Conservation (phyloP, 2,113 vertebrate genomes). For the Alosa alosa region DNA sequence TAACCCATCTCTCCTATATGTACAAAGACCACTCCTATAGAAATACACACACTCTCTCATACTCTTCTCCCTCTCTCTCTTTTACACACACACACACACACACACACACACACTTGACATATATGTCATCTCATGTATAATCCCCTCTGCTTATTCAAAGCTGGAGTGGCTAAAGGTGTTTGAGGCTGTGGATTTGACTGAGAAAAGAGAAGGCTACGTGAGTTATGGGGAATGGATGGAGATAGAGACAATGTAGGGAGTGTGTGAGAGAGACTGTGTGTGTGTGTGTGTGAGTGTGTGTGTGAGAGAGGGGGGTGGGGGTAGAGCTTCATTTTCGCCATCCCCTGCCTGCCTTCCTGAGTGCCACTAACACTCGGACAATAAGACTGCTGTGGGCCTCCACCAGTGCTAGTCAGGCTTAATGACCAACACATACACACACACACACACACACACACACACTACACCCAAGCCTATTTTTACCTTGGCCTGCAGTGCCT, state of each 20-base stretch:
- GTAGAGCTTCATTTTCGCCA: background rate
- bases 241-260: background rate
- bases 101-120: slow-evolving; percentile 31
- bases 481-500: slow-evolving; percentile 66
- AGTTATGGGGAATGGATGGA: background rate
- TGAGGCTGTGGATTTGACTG: background rate
- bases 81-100: slow-evolving; percentile 14
- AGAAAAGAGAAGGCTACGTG: background rate
- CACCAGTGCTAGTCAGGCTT: slow-evolving; percentile 70
- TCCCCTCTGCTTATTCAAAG: background rate
- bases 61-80: slow-evolving; percentile 10
- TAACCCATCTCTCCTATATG: background rate
- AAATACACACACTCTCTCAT: background rate
- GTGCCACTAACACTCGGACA: slow-evolving; percentile 58
- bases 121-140: slow-evolving; percentile 37
- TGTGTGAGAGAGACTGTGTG: slow-evolving; percentile 23
- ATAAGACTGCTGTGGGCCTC: slow-evolving; percentile 65
- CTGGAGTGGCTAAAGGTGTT: background rate
- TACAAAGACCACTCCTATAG: background rate
- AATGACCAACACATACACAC: slow-evolving; percentile 64
- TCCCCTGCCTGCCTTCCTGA: slow-evolving; percentile 25
- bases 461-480: slow-evolving; percentile 42
- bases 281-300: background rate
- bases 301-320: background rate
- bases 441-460: slow-evolving; percentile 33